Evolutionary conservation across 2,888 invertebrate genomes (phyloP).

Genomic region (Coelinius sp.): DNA sequence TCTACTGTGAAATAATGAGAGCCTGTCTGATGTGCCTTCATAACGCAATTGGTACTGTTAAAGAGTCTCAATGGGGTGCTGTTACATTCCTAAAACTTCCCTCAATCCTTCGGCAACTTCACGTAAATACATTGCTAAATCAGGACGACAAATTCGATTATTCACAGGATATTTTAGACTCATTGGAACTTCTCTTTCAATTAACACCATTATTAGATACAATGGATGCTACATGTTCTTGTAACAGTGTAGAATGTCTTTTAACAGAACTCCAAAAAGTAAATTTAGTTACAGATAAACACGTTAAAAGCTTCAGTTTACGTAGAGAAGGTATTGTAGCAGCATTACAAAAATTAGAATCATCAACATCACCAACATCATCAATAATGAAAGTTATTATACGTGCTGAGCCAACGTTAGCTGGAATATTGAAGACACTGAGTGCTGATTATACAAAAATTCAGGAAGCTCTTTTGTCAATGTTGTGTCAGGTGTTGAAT

Average conservation of each 20-base stretch:
- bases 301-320: conserved; percentile 80
- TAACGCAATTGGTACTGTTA: conserved; percentile 86
- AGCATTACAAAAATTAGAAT: conserved; percentile 79
- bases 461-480: conserved; percentile 86
- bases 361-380: conserved; percentile 77
- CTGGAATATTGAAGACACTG: conserved; percentile 90
- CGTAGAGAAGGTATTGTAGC: conserved; percentile 77
- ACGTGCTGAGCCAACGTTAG: conserved; percentile 89
- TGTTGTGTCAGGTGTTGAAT: conserved; percentile 89
- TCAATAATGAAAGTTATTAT: conserved; percentile 86
- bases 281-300: conserved; percentile 84
- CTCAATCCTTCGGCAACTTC: conserved; percentile 81
- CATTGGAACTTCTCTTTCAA: conserved; percentile 87
- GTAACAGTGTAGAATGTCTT: conserved; percentile 88
- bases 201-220: conserved; percentile 89
- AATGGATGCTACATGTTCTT: conserved; percentile 90
- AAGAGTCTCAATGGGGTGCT: conserved; percentile 94
- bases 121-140: conserved; percentile 73
- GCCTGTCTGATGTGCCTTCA: conserved; percentile 92
- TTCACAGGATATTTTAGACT: conserved; percentile 84
- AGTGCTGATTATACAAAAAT: conserved; percentile 92
- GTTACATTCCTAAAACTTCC: conserved; percentile 94
- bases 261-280: conserved; percentile 86
- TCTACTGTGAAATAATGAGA: conserved; percentile 91
- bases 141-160: conserved; percentile 76